These are phyloP conservation scores for Oryctes rhinoceros DNA, from an alignment of 1,140 invertebrate genomes.

Conservation along the genomic window DNA sequence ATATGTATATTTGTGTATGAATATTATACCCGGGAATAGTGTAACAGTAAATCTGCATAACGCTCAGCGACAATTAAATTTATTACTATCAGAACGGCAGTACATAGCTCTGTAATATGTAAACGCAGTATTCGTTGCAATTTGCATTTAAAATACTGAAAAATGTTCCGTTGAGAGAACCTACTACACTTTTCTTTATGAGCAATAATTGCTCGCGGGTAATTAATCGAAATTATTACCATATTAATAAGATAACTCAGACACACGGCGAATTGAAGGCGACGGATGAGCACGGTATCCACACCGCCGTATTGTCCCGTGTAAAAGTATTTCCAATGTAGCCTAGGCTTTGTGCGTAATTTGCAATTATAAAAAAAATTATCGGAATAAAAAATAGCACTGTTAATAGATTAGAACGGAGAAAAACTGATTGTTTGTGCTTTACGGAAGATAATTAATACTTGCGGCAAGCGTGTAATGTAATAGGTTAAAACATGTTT, in stretches of 20 bases:
- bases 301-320: neutral
- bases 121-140: neutral
- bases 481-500: too few relatives aligned
- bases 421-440: too few relatives aligned
- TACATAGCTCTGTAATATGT: neutral
- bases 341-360: neutral
- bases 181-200: neutral
- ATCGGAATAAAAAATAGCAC: neutral
- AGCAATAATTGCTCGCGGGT: neutral
- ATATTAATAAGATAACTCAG: neutral
- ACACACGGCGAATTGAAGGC: neutral
- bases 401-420: neutral
- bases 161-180: slow-evolving; percentile 18
- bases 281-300: neutral
- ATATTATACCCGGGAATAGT: neutral
- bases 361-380: neutral
- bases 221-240: slow-evolving; percentile 1
- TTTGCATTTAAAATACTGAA: slow-evolving; percentile 19
- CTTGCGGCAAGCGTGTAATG: too few relatives aligned
- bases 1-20: neutral
- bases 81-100: neutral
- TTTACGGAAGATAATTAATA: too few relatives aligned
- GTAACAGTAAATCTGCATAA: slow-evolving; percentile 5
- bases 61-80: neutral
- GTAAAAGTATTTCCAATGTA: neutral